Evolutionary conservation across 2,888 invertebrate genomes (phyloP).

Genomic region (Congeria kusceri): DNA sequence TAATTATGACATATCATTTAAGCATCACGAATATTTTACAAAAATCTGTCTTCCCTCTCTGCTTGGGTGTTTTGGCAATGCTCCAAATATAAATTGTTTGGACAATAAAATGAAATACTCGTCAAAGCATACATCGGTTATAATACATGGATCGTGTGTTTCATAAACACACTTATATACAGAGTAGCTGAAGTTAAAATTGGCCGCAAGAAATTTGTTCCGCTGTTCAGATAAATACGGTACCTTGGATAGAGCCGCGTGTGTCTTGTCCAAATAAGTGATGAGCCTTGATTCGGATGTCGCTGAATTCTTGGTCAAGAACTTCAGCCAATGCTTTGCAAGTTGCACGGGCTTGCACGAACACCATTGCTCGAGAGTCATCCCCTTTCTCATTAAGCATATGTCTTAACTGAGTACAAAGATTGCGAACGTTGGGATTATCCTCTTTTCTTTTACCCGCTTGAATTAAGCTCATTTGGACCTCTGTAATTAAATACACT

Average conservation of each 20-base stretch:
- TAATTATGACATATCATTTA: too few relatives aligned
- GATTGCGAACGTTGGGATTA: slow-evolving; percentile 26
- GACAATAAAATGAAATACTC: too few relatives aligned
- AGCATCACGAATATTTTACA: too few relatives aligned
- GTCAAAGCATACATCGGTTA: too few relatives aligned
- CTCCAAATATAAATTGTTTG: too few relatives aligned
- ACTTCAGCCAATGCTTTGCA: slow-evolving; percentile 26
- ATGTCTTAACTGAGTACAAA: slow-evolving; percentile 2
- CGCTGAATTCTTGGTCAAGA: slow-evolving; percentile 13
- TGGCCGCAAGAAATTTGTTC: background rate
- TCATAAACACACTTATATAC: too few relatives aligned
- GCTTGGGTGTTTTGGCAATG: too few relatives aligned
- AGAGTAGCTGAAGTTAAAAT: too few relatives aligned
- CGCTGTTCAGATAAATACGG: background rate
- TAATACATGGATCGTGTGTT: too few relatives aligned
- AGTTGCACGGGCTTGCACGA: slow-evolving; percentile 31
- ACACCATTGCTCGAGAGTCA: slow-evolving; percentile 37
- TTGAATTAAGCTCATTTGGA: background rate
- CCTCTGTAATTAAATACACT: background rate
- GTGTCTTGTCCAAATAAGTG: slow-evolving; percentile 27
- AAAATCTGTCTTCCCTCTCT: too few relatives aligned
- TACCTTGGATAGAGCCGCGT: slow-evolving; percentile 27
- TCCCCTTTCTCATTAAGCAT: slow-evolving; percentile 21
- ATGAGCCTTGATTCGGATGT: slow-evolving; percentile 1
- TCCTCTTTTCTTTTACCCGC: background rate